phyloP scores from a whole-genome alignment of 2,888 invertebrate species.

The Ectobius pallidus region DNA sequence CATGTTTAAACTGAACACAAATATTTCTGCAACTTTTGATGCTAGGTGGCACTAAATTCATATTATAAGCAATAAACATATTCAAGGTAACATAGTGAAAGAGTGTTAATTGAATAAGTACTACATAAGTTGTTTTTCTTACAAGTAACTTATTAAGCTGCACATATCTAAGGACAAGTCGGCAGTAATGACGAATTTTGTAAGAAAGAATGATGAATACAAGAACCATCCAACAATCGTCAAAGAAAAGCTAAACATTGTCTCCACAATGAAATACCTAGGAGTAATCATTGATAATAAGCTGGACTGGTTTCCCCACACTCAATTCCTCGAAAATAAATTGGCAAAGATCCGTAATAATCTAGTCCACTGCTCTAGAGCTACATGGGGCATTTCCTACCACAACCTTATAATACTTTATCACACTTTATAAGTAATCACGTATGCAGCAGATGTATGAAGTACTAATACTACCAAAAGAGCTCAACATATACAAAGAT shows the following conservation, averaged over 20 bases:
- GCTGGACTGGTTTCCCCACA: slow-evolving; percentile 9
- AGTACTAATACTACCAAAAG: neutral
- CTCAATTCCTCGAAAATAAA: neutral
- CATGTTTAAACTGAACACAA: no score
- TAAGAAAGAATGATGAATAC: neutral
- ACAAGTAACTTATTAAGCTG: no score
- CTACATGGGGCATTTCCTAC: neutral
- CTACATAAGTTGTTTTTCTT: no score
- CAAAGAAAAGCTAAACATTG: neutral
- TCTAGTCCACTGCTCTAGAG: neutral
- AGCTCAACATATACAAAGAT: slow-evolving; percentile 4
- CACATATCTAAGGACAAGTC: neutral
- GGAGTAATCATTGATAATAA: neutral
- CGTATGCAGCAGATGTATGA: neutral
- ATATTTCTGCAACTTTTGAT: no score
- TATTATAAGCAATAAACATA: no score
- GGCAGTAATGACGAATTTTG: neutral
- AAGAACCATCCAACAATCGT: no score
- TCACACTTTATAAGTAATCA: neutral
- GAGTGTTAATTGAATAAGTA: no score
- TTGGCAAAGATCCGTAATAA: neutral
- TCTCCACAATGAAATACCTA: no score
- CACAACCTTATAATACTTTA: neutral
- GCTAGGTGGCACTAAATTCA: no score
- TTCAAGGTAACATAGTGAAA: no score